These are phyloP conservation scores for Drosophila histrio DNA, from an alignment of 2,888 invertebrate genomes.

Conservation along the genomic window DNA sequence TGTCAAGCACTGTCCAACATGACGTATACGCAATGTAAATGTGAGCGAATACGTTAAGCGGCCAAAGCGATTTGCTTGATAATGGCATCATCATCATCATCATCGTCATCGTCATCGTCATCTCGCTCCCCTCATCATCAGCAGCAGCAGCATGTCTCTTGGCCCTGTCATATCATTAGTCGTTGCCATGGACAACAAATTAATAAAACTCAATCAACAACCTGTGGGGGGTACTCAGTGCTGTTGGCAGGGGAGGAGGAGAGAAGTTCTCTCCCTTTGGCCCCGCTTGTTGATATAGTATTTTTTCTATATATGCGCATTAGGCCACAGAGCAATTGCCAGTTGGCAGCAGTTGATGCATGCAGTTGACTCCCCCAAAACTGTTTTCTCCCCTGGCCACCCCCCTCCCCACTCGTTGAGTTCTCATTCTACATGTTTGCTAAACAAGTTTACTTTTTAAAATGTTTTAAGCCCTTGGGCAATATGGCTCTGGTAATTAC, in stretches of 20 bases:
- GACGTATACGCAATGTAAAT: constrained; percentile 70
- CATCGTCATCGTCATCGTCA: too few species aligned
- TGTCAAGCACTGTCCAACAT: constrained; percentile 43
- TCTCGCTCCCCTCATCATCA: constrained; percentile 18
- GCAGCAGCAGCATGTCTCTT: constrained; percentile 7
- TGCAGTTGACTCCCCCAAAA: constrained; percentile 8
- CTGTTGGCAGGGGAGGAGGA: neutral
- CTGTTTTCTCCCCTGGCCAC: neutral
- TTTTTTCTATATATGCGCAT: constrained; percentile 29
- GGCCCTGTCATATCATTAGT: constrained; percentile 44
- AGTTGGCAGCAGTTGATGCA: constrained; percentile 34
- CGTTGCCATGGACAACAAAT: constrained; percentile 59
- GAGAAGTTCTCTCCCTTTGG: constrained; percentile 3
- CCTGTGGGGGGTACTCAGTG: constrained; percentile 9
- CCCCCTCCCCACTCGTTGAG: neutral
- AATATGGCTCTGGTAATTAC: constrained; percentile 82
- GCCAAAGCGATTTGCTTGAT: constrained; percentile 32
- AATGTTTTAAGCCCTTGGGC: constrained; percentile 74
- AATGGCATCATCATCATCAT: too few species aligned
- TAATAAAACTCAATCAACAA: constrained; percentile 73
- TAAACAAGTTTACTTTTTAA: constrained; percentile 83
- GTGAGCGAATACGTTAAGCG: constrained; percentile 37
- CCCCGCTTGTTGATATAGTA: neutral
- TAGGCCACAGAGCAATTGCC: constrained; percentile 53
- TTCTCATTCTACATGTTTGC: constrained; percentile 56